Base-by-base conservation (phyloP, 2,113 vertebrate genomes). In the Turdus rufiventris region DNA sequence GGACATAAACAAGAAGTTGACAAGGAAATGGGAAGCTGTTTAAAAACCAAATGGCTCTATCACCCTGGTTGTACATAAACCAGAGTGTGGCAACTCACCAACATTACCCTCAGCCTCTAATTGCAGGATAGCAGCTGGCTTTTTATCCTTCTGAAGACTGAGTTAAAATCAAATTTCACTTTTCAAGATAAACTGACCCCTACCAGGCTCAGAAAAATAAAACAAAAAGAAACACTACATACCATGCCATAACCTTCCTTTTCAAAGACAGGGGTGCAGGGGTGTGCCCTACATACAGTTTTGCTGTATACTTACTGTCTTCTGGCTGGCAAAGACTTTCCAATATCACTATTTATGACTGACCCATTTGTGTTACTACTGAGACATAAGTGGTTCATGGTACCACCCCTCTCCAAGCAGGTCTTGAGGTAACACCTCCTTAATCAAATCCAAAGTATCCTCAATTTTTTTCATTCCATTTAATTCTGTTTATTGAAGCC, bases 401-500 rank as follows among this genome's bases (percentile, higher is more conserved):
- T 70, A 62, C 65, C 85, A 53, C 88, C 88, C 57, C 40, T 17
- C 90, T 96, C 83, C 91, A 91, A 88, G 68, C 72, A 86, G 72
- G 51, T 86, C 86, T 81, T 78, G 58, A 94, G 79, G 72, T 91
- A 96, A 79, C 93, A 96, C 88, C 93, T 96, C 82, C 65, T 97
- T 93, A 94, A 96, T 96, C 91, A 96, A 91, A 94, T 45, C 36
- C 67, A 38, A 95, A 92, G 85, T 80, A 88, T 90, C 85, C 72
- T 71, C 68, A 38, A 16, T 94, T 93, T 75, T 94, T 95, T 89
- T 94, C 73, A 48, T 95, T 95, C 89, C 90, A 60, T 97, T 94
- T 94, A 94, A 92, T 96, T 95, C 84, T 96, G 84, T 90, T 93
- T 94, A 74, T 34, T 71, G 74, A 92, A 96, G 86, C 63, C 56